Percentiles rank a stretch among this genome's conserved stretches.
Conservation (phyloP, 2,113 vertebrate genomes). For the Toxostoma redivivum region DNA sequence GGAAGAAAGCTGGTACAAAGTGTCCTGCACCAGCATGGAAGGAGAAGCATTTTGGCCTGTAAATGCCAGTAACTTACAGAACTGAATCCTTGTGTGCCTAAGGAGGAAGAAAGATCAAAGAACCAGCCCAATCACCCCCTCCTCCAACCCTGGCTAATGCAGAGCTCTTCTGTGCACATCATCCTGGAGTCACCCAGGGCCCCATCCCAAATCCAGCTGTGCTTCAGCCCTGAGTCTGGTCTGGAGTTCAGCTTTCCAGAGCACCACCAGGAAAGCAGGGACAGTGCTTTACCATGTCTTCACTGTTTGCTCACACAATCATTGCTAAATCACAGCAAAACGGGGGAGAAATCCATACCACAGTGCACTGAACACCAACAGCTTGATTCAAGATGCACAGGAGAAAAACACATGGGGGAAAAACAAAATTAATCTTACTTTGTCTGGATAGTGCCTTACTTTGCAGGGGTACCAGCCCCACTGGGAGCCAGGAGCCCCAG, state of each 20-base stretch:
- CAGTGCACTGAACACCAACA: neutral
- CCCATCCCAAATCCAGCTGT: neutral
- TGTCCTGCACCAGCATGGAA: neutral
- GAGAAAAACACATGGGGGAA: neutral
- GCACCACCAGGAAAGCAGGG: neutral
- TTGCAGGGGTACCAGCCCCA: neutral
- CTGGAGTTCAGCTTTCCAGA: neutral
- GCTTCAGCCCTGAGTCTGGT: neutral
- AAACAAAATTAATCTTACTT: neutral
- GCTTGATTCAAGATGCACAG: neutral
- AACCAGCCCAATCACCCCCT: neutral
- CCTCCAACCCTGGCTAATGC: rapidly evolving
- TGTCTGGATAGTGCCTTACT: neutral
- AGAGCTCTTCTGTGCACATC: neutral
- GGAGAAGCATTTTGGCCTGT: neutral
- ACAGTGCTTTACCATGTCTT: rapidly evolving
- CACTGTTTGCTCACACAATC: neutral
- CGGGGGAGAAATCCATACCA: rapidly evolving
- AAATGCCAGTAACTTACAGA: neutral
- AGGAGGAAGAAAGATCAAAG: neutral
- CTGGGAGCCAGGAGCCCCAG: neutral
- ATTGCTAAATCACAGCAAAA: neutral
- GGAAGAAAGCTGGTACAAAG: neutral
- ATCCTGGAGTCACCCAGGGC: neutral
- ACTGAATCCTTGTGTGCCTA: neutral